Evolutionary conservation across 2,113 vertebrate genomes (phyloP).

Genomic region (Corythaeola cristata): DNA sequence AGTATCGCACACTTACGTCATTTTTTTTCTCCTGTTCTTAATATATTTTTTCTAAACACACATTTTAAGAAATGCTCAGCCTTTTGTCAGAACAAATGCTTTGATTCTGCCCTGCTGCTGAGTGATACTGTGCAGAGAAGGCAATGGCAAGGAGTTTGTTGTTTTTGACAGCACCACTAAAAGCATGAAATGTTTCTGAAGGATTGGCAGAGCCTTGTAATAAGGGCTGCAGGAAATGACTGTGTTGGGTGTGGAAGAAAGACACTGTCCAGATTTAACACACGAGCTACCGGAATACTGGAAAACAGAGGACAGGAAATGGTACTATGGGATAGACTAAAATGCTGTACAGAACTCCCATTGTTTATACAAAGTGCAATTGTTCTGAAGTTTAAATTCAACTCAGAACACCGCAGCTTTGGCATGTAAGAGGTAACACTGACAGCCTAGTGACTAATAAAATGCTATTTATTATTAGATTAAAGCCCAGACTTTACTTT

Average conservation of each 20-base stretch:
- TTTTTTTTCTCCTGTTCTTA: neutral
- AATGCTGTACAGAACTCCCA: neutral
- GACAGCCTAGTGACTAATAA: neutral
- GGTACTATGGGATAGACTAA: neutral
- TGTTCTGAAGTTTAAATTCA: neutral
- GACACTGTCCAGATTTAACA: slow-evolving; percentile 63
- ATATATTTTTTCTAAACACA: neutral
- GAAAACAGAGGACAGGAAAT: slow-evolving; percentile 56
- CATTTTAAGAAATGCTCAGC: neutral
- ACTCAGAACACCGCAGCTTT: neutral
- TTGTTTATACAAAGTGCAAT: neutral
- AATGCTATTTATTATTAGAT: neutral
- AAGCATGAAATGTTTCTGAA: slow-evolving; percentile 60
- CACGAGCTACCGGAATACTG: slow-evolving; percentile 33
- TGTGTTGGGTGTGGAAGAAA: slow-evolving; percentile 63
- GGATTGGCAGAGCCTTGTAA: slow-evolving; percentile 32
- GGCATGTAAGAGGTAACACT: neutral
- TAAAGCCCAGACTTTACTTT: neutral
- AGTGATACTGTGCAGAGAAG: neutral
- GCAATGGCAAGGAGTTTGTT: slow-evolving; percentile 19
- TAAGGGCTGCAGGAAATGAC: slow-evolving; percentile 74
- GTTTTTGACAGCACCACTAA: slow-evolving; percentile 31
- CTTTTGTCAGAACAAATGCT: slow-evolving; percentile 13
- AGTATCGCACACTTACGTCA: neutral
- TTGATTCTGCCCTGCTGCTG: neutral